Percentiles rank a stretch among this genome's conserved stretches.
Conservation (phyloP, 2,113 vertebrate species). For the Thermophis baileyi region DNA sequence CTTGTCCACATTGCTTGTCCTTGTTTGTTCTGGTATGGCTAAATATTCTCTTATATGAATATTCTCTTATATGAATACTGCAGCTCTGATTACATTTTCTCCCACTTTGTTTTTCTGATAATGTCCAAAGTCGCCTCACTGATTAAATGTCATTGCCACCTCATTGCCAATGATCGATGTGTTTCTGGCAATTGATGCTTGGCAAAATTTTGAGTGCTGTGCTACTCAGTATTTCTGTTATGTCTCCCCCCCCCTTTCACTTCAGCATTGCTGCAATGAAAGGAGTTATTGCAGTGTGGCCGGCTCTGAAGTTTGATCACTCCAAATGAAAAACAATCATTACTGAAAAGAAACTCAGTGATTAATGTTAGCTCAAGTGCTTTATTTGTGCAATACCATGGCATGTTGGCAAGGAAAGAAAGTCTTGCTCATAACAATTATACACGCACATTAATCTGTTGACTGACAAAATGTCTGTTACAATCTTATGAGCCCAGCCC, state of each 20-base stretch:
- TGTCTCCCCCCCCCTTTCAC: not conserved
- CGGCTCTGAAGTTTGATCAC: constrained; percentile 10
- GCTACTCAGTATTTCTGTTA: constrained; percentile 3
- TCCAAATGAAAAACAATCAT: constrained; percentile 9
- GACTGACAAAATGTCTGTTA: not conserved
- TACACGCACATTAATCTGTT: not conserved
- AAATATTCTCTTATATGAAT: not conserved
- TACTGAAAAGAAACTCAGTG: not conserved
- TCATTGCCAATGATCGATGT: not conserved
- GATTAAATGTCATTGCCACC: not conserved
- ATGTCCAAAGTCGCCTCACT: not conserved
- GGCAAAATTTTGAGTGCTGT: not conserved
- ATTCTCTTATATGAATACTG: not conserved
- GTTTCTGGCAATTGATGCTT: not conserved
- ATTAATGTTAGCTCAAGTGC: not conserved
- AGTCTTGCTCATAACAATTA: not conserved
- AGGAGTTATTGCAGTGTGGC: not conserved
- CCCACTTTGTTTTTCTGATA: constrained; percentile 11
- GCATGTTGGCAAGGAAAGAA: not conserved
- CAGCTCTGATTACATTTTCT: not conserved
- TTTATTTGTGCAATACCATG: not conserved
- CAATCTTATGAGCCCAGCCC: not conserved
- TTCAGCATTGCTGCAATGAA: not conserved
- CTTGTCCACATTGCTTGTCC: not conserved
- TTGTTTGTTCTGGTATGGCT: not conserved